These are phyloP conservation scores for Arremon aurantiirostris DNA, from an alignment of 2,797 vertebrate species.

Conservation along the genomic window DNA sequence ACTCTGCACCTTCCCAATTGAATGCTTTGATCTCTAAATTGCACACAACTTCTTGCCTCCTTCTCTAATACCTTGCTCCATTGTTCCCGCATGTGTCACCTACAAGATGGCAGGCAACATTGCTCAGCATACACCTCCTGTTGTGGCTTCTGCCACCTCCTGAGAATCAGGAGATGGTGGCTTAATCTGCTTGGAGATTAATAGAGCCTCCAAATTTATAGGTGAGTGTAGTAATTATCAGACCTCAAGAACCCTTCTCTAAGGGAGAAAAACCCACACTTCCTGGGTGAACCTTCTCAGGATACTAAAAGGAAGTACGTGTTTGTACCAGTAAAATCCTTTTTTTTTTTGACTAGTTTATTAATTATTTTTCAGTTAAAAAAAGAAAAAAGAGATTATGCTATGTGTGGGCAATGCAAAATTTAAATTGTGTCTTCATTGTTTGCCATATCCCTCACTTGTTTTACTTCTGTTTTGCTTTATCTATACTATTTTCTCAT, in stretches of 20 bases:
- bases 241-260: neutral
- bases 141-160: neutral
- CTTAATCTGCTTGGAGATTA: neutral
- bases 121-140: neutral
- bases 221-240: neutral
- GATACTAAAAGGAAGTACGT: neutral
- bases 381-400: neutral
- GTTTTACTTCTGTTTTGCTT: neutral
- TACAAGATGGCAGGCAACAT: neutral
- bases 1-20: neutral
- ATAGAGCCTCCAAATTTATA: neutral
- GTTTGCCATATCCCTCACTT: neutral
- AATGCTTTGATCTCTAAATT: neutral
- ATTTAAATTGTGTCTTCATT: neutral
- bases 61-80: neutral
- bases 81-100: neutral
- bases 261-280: neutral
- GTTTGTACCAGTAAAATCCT: neutral
- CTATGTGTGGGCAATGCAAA: neutral
- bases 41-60: neutral
- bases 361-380: neutral
- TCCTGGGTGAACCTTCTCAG: neutral
- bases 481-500: neutral
- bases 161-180: neutral
- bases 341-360: neutral